Percentiles rank a stretch among this genome's conserved stretches.
Evolutionary conservation across 2,113 vertebrate genomes (phyloP).

Genomic region (Varanus salvator): DNA sequence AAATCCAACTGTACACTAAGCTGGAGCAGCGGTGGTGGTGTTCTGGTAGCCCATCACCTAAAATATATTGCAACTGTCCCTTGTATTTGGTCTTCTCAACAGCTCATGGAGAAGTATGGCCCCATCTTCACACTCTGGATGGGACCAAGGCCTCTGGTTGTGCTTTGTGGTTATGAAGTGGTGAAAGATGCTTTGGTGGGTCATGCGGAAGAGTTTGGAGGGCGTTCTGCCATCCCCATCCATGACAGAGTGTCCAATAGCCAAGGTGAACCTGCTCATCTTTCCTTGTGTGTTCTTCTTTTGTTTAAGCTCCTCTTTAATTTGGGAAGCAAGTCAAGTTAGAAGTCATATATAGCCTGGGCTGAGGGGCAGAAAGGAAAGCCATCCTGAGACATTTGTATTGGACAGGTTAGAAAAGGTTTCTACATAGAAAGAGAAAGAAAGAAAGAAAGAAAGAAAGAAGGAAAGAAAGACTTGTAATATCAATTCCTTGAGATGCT

Average conservation of each 20-base stretch:
- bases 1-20: too few relatives aligned
- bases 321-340: slow-evolving; percentile 6
- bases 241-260: slow-evolving; percentile 33
- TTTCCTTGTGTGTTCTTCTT: neutral
- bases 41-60: neutral
- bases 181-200: slow-evolving; percentile 68
- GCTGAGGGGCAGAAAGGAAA: too few relatives aligned
- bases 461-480: too few relatives aligned
- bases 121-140: slow-evolving; percentile 65
- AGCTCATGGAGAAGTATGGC: slow-evolving; percentile 61
- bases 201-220: slow-evolving; percentile 58
- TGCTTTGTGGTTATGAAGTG: slow-evolving; percentile 48
- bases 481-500: too few relatives aligned
- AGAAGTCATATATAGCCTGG: too few relatives aligned
- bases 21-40: too few relatives aligned
- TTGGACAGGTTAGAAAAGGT: too few relatives aligned
- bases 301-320: neutral
- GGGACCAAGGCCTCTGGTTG: slow-evolving; percentile 52
- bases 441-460: too few relatives aligned
- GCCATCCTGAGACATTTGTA: too few relatives aligned
- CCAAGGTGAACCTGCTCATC: slow-evolving; percentile 37
- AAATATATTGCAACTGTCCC: neutral
- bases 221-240: slow-evolving; percentile 45
- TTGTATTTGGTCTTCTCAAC: neutral
- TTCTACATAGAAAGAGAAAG: too few relatives aligned